Evolutionary conservation across 2,888 invertebrate species (phyloP).

Genomic region (Pediacus dermestoides): DNA sequence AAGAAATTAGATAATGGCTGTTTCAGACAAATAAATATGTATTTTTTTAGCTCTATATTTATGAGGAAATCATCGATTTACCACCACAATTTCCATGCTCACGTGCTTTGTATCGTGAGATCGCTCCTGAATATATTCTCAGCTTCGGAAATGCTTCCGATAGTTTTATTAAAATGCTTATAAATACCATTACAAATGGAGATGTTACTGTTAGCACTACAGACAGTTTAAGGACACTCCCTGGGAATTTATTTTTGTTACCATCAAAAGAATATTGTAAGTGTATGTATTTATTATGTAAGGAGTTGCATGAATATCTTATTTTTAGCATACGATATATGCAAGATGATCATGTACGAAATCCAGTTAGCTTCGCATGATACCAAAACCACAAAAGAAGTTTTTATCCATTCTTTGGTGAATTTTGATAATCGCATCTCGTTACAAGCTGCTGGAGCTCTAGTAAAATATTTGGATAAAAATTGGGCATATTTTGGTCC

Average conservation of each 20-base stretch:
- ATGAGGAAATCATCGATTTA: constrained; percentile 67
- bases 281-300: too few relatives aligned
- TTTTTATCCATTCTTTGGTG: constrained; percentile 60
- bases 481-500: constrained; percentile 52
- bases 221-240: constrained; percentile 37
- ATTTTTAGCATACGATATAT: constrained; percentile 36
- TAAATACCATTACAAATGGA: constrained; percentile 29
- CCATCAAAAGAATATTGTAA: constrained; percentile 60
- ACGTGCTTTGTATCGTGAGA: constrained; percentile 57
- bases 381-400: constrained; percentile 52
- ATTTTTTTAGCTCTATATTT: constrained; percentile 56
- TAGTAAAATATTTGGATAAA: constrained; percentile 67
- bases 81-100: constrained; percentile 61
- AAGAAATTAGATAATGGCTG: too few relatives aligned
- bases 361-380: constrained; percentile 48
- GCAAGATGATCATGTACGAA: constrained; percentile 33
- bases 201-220: constrained; percentile 28
- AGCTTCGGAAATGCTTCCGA: constrained; percentile 55
- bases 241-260: constrained; percentile 56
- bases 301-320: too few relatives aligned
- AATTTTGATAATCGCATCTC: constrained; percentile 62
- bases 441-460: constrained; percentile 67
- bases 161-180: constrained; percentile 47
- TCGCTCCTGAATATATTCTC: constrained; percentile 57
- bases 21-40: constrained; percentile 13